Conservation (phyloP, 2,113 vertebrate genomes). For the Platichthys stellatus region DNA sequence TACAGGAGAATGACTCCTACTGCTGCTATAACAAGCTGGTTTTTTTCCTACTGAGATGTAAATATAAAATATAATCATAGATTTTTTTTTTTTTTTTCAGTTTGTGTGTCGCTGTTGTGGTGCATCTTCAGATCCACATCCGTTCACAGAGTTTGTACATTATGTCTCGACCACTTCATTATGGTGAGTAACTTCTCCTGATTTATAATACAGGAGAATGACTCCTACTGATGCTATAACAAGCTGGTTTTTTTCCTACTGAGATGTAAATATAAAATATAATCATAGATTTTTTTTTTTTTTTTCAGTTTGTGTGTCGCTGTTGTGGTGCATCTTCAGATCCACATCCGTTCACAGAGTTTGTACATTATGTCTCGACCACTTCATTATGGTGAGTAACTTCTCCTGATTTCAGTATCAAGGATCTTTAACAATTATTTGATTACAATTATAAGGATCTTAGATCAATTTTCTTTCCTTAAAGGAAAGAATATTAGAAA, state of each 20-base stretch:
- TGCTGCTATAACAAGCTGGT: too few species aligned
- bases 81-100: conserved; percentile 75
- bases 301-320: conserved; percentile 91
- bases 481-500: too few species aligned
- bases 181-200: conserved; percentile 86
- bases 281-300: neutral
- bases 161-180: conserved; percentile 97
- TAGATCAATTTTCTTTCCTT: too few species aligned
- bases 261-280: too few species aligned
- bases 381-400: conserved; percentile 94
- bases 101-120: conserved; percentile 96
- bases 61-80: neutral
- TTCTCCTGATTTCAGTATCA: conserved; percentile 36
- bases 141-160: conserved; percentile 96
- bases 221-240: too few species aligned
- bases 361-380: conserved; percentile 97
- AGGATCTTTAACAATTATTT: neutral
- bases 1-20: too few species aligned
- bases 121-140: conserved; percentile 94
- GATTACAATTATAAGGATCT: neutral
- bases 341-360: conserved; percentile 94
- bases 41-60: neutral
- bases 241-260: neutral
- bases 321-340: conserved; percentile 97
- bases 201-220: conserved; percentile 12